phyloP scores from a whole-genome alignment of 2,888 invertebrate species.

The Mesorhabditis spiculigera region DNA sequence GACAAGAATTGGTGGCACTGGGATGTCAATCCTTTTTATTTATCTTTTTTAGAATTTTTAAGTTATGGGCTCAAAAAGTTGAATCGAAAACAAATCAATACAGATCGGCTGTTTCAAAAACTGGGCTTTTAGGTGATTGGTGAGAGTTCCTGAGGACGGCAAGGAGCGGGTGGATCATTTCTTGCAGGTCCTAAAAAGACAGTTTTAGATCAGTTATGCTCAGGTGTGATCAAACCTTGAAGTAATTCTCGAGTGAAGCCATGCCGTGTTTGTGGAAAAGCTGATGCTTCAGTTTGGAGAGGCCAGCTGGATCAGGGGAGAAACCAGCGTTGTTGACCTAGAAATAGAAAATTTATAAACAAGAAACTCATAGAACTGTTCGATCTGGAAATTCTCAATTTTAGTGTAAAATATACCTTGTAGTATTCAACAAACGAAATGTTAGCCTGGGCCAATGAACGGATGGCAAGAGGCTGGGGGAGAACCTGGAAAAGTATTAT shows the following conservation, averaged over 20 bases:
- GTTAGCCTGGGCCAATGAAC: slow-evolving; percentile 44
- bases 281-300: slow-evolving; percentile 43
- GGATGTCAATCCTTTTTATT: too few species aligned
- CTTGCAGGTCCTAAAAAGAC: slow-evolving; percentile 39
- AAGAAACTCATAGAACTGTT: background rate
- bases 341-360: background rate
- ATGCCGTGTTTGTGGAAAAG: slow-evolving; percentile 45
- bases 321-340: slow-evolving; percentile 46
- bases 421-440: slow-evolving; percentile 49
- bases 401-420: slow-evolving; percentile 26
- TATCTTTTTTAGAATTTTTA: background rate
- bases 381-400: background rate
- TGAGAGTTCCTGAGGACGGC: slow-evolving; percentile 37
- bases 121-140: slow-evolving; percentile 10
- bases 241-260: slow-evolving; percentile 39
- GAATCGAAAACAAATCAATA: background rate
- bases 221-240: slow-evolving; percentile 22
- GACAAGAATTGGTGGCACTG: too few species aligned
- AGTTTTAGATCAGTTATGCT: background rate
- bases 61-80: background rate
- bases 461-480: slow-evolving; percentile 46
- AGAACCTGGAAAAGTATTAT: slow-evolving; percentile 27
- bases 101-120: background rate
- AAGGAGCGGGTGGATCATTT: slow-evolving; percentile 42
- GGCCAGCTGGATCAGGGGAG: slow-evolving; percentile 25